Conservation (phyloP, 1,140 invertebrate genomes). For the Bombyx mandarina region DNA sequence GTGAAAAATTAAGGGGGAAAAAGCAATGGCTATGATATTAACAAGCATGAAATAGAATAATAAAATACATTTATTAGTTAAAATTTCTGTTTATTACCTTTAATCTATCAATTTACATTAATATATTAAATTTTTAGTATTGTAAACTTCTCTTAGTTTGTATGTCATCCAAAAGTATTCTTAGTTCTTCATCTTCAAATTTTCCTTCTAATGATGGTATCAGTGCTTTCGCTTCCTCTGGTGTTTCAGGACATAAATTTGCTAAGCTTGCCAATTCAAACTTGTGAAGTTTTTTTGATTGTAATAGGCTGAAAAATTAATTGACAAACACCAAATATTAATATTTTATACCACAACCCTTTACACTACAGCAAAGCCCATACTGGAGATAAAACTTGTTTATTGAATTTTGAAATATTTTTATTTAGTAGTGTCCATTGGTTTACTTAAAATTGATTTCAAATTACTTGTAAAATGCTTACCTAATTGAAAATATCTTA, state of each 20-base stretch:
- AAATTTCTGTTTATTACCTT: background rate
- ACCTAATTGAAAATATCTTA: too few relatives aligned
- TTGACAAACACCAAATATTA: too few relatives aligned
- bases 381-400: too few relatives aligned
- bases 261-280: conserved; percentile 98
- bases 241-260: conserved; percentile 97
- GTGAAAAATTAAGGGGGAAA: background rate
- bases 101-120: background rate
- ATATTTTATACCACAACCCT: too few relatives aligned
- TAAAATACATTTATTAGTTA: background rate
- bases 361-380: too few relatives aligned
- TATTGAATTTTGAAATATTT: too few relatives aligned
- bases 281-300: conserved; percentile 97
- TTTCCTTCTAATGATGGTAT: conserved; percentile 96
- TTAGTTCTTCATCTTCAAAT: conserved; percentile 96
- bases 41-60: background rate
- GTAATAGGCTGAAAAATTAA: conserved; percentile 81
- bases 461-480: too few relatives aligned
- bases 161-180: conserved; percentile 96
- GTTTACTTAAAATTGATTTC: too few relatives aligned
- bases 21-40: background rate
- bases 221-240: conserved; percentile 97
- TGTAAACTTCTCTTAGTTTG: conserved; percentile 98
- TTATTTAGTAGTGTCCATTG: too few relatives aligned
- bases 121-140: conserved; percentile 75